These are phyloP conservation scores for Syndactyla subalaris DNA, from an alignment of 2,797 vertebrate genomes.

Conservation along the genomic window DNA sequence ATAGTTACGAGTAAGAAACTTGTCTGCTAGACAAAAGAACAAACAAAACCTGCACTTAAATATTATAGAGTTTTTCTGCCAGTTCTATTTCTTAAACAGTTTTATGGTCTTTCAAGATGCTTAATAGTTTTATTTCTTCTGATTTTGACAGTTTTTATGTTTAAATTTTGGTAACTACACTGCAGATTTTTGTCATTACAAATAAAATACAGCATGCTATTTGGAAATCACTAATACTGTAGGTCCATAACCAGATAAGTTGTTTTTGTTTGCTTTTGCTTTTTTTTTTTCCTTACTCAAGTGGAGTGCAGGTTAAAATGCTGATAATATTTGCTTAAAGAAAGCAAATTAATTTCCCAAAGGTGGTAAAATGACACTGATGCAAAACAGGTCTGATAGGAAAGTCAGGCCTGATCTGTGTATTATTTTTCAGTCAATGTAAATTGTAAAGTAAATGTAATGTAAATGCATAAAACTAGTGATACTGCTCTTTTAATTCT, in stretches of 20 bases:
- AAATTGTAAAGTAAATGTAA: background rate
- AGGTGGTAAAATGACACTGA: background rate
- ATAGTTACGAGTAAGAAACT: background rate
- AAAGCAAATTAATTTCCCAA: background rate
- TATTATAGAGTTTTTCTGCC: background rate
- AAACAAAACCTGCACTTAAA: background rate
- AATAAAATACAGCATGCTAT: background rate
- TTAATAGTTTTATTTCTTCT: background rate
- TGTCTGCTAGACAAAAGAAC: background rate
- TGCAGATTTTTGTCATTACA: background rate
- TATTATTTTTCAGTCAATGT: background rate
- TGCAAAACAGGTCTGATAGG: background rate
- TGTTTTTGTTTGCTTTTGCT: background rate
- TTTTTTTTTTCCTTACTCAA: background rate
- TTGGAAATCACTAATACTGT: background rate
- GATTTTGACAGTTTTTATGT: background rate
- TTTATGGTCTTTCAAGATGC: background rate
- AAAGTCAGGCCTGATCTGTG: background rate
- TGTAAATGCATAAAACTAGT: background rate
- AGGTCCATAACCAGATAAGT: background rate
- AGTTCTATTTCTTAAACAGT: background rate
- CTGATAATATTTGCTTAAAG: background rate
- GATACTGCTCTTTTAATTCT: constrained; percentile 28
- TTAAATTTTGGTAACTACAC: background rate
- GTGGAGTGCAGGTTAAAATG: background rate